These are phyloP conservation scores for Epizoanthus stellaris DNA, from an alignment of 92 coral and sea anemone species.

Conservation along the genomic window DNA sequence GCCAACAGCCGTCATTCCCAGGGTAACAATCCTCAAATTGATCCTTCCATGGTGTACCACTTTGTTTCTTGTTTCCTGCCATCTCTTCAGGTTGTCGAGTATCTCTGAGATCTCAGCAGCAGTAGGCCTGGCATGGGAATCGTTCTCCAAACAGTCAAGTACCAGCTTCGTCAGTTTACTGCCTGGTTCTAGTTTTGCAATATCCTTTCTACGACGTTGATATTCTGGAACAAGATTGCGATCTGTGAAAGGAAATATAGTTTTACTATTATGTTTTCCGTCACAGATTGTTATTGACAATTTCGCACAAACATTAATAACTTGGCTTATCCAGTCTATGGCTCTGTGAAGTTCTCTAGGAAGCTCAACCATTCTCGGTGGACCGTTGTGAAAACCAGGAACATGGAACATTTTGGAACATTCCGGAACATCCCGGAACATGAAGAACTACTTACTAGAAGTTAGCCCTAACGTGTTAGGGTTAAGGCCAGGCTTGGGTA, in stretches of 20 bases:
- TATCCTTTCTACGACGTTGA: slow-evolving; percentile 50
- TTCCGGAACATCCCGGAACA: too few relatives aligned
- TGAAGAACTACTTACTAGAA: too few relatives aligned
- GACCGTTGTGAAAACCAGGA: too few relatives aligned
- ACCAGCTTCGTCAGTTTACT: slow-evolving; percentile 41
- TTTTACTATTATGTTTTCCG: too few relatives aligned
- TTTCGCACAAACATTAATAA: too few relatives aligned
- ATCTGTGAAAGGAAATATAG: slow-evolving; percentile 41
- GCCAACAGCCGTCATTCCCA: slow-evolving; percentile 54
- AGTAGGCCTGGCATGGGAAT: slow-evolving; percentile 48
- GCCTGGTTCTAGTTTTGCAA: slow-evolving; percentile 43
- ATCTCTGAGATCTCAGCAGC: slow-evolving; percentile 24
- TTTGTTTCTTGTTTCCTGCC: slow-evolving; percentile 44
- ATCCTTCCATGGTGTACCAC: neutral
- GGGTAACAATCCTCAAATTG: slow-evolving; percentile 1
- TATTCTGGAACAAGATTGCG: slow-evolving; percentile 52
- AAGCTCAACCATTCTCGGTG: too few relatives aligned
- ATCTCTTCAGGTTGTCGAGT: slow-evolving; percentile 40
- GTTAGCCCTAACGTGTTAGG: too few relatives aligned
- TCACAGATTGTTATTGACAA: too few relatives aligned
- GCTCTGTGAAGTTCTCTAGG: too few relatives aligned
- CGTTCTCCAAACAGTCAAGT: slow-evolving; percentile 60
- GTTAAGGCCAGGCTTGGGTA: too few relatives aligned
- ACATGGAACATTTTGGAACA: too few relatives aligned
- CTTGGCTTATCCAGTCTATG: too few relatives aligned